Conservation (phyloP, 2,888 invertebrate species). For the Nipponacmea schrenckii region DNA sequence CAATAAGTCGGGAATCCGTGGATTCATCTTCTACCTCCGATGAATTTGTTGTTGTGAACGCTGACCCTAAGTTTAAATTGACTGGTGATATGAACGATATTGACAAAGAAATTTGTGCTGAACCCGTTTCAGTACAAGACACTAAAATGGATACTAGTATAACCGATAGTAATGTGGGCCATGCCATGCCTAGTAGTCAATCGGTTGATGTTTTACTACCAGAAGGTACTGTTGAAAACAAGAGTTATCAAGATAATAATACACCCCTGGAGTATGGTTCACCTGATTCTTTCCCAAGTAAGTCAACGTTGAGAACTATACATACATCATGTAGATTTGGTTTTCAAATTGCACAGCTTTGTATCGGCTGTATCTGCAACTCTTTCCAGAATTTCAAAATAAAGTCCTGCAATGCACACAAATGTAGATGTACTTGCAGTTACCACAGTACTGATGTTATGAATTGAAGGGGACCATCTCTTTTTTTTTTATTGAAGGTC, state of each 20-base stretch:
- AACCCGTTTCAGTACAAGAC: constrained; percentile 21
- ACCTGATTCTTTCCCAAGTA: no score
- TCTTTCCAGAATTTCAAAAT: no score
- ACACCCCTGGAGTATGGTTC: no score
- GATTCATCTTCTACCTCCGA: constrained; percentile 78
- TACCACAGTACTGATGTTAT: no score
- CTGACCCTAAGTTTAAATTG: constrained; percentile 74
- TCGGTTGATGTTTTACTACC: constrained; percentile 44
- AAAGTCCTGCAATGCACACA: no score
- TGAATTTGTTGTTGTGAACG: constrained; percentile 77
- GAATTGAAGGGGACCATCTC: no score
- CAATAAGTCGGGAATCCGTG: constrained; percentile 75
- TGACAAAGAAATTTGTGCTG: constrained; percentile 48
- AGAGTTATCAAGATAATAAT: constrained; percentile 1
- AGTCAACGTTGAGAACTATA: no score
- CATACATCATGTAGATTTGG: no score
- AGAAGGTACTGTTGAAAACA: constrained; percentile 9
- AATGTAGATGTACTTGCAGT: no score
- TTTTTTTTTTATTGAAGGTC: no score
- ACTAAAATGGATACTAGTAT: constrained; percentile 16
- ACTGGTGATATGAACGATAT: constrained; percentile 76
- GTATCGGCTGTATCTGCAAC: no score
- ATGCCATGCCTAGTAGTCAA: constrained; percentile 37
- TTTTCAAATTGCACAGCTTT: no score
- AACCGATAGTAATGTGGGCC: constrained; percentile 23